A percentile compares a stretch with the other conserved stretches of the same genome.
These are phyloP conservation scores for Empis livida DNA, from an alignment of 2,888 invertebrate species.

Conservation along the genomic window DNA sequence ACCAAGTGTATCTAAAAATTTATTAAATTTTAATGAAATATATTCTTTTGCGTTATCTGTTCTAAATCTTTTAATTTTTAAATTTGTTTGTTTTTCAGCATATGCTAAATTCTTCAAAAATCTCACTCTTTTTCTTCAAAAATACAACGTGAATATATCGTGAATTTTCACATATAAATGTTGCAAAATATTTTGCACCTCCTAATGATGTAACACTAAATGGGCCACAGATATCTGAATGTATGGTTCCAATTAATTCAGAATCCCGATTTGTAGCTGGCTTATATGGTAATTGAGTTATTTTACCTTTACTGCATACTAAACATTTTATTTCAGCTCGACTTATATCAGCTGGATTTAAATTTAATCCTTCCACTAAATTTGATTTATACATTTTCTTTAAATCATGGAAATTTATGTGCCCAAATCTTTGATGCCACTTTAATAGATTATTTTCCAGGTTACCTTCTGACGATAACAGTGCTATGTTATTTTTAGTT, in stretches of 20 bases:
- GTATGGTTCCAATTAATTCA: background rate
- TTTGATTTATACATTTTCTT: background rate
- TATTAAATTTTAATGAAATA: conserved; percentile 8
- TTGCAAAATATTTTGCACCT: conserved; percentile 4
- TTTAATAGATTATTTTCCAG: background rate
- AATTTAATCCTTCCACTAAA: background rate
- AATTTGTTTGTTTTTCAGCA: conserved; percentile 12
- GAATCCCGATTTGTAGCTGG: background rate
- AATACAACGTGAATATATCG: conserved; percentile 4
- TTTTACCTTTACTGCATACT: conserved; percentile 2
- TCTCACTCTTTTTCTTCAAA: conserved; percentile 11
- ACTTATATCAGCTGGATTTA: background rate
- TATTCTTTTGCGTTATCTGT: conserved; percentile 19
- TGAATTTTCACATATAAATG: conserved; percentile 4
- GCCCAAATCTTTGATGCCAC: conserved; percentile 4
- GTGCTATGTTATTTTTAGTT: background rate
- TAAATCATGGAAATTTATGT: conserved; percentile 3
- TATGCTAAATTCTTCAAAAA: conserved; percentile 10
- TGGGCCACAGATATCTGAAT: conserved; percentile 6
- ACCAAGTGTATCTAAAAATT: conserved; percentile 13
- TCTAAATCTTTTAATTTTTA: conserved; percentile 14
- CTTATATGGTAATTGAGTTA: background rate
- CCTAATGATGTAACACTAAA: background rate
- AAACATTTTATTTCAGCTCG: conserved; percentile 1
- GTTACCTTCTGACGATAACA: background rate